Base-by-base conservation (phyloP, 2,888 invertebrate species). In the Drosophila pseudotakahashii region DNA sequence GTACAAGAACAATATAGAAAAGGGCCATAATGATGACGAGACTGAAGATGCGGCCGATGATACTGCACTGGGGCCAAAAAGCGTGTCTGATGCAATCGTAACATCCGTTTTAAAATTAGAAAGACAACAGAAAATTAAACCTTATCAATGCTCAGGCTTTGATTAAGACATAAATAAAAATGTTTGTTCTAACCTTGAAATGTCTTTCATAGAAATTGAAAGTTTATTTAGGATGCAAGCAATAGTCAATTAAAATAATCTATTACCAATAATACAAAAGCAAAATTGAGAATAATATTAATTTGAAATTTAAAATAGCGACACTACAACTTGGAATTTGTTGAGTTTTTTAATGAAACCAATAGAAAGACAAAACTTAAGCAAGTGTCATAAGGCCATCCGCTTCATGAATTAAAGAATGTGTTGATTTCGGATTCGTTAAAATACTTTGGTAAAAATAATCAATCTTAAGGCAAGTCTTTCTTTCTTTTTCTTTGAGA, bases 1-100 rank as follows among this genome's bases (percentile, higher is more conserved):
- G 82, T 81, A 76, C 60, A 39, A 61, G 39, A 50, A 50, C 60
- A 68, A 61, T 53, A 58, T 53, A 63, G 36, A 75, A 78, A 71
- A 39, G 19, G 26, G 37, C 34, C 48, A 48, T 48, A 34, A 52
- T 52, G 16, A 48, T 58, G 48, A 42, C 26, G 50, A 34, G 11
- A 13, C 23, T 45, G 51, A 48, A 48, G 57, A 2, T 37, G 19
- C 9, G 23, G 9, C 13, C 32, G 47, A 9, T 54, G 50, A 14
- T 70, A 34, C 11, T 59, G 39, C 58, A 59, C 52, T 52, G 58
- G n/a, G 52, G 39, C 16, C 16, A 30, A 32, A 11, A 42, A 1
- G 11, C 1, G 19, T 14, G 23, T 13, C 7, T 7, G 7, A 11
- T 32, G 32, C 48, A 23, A 16, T 32, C 9, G 1, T 0, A 10